Percentiles rank a stretch among this genome's conserved stretches.
Conservation (phyloP, 1,140 invertebrate genomes). For the Pteromalus puparum region DNA sequence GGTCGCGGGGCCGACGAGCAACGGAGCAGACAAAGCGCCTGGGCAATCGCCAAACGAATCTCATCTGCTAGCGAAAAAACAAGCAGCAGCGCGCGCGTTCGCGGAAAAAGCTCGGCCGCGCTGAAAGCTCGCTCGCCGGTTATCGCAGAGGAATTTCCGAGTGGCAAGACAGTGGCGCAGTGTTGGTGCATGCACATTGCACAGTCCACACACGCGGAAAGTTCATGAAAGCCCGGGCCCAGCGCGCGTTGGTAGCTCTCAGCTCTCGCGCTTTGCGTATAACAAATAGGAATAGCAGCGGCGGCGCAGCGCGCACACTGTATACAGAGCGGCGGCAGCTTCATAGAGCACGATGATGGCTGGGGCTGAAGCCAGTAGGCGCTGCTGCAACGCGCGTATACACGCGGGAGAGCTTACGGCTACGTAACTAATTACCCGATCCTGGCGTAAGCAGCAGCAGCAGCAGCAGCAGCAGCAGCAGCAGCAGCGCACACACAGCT, state of each 20-base stretch:
- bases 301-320: no score
- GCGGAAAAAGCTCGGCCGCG: no score
- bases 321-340: not conserved
- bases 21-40: no score
- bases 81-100: no score
- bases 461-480: no score
- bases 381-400: not conserved
- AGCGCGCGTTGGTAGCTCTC: not conserved
- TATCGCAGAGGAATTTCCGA: not conserved
- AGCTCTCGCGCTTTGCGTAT: not conserved
- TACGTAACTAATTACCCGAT: slow-evolving; percentile 70
- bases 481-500: not conserved
- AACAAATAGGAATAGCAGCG: slow-evolving; percentile 7
- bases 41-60: not conserved
- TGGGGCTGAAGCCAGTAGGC: not conserved
- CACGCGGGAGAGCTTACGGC: slow-evolving; percentile 60
- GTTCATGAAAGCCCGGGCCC: not conserved
- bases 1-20: no score
- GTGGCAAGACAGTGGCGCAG: not conserved
- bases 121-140: not conserved
- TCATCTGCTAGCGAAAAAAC: no score
- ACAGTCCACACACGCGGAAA: not conserved
- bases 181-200: not conserved
- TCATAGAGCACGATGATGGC: not conserved
- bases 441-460: slow-evolving; percentile 61